phyloP scores from a whole-genome alignment of 2,888 invertebrate species.

The Parnassius orleans region DNA sequence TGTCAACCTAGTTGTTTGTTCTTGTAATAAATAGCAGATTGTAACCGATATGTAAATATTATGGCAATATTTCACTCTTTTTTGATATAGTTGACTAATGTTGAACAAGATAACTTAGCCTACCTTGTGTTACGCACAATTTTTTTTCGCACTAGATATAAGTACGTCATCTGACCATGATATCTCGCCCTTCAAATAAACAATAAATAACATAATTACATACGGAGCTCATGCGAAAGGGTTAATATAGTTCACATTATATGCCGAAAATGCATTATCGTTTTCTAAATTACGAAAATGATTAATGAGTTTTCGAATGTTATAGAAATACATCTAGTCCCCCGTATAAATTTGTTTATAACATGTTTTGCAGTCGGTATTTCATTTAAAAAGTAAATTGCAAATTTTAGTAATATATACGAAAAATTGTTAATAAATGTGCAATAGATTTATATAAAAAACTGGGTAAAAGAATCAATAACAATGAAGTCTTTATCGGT shows the following conservation, averaged over 20 bases:
- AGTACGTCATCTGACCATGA: no score
- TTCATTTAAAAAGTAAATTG: not conserved
- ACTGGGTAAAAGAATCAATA: slow-evolving; percentile 24
- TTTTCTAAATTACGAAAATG: not conserved
- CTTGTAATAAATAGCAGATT: no score
- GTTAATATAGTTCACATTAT: not conserved
- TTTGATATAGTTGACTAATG: no score
- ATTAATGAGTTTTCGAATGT: slow-evolving; percentile 13
- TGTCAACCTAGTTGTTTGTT: no score
- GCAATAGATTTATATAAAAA: slow-evolving; percentile 24
- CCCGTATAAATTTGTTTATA: slow-evolving; percentile 20
- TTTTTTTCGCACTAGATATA: no score
- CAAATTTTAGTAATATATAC: not conserved
- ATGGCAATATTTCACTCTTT: no score
- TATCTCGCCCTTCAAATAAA: no score
- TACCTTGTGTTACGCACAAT: no score
- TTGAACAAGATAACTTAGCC: no score
- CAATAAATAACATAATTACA: no score
- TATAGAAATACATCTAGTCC: slow-evolving; percentile 24
- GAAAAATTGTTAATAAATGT: slow-evolving; percentile 17
- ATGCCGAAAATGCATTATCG: not conserved
- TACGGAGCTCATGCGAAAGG: no score
- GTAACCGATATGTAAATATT: no score
- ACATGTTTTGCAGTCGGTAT: slow-evolving; percentile 3
- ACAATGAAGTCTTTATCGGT: slow-evolving; percentile 67